Evolutionary conservation across 37 sponge, comb jelly and placozoan genomes (phyloP), one percentile per base, ranked within the genome.

Genomic region (Haliclona indistincta): DNA sequence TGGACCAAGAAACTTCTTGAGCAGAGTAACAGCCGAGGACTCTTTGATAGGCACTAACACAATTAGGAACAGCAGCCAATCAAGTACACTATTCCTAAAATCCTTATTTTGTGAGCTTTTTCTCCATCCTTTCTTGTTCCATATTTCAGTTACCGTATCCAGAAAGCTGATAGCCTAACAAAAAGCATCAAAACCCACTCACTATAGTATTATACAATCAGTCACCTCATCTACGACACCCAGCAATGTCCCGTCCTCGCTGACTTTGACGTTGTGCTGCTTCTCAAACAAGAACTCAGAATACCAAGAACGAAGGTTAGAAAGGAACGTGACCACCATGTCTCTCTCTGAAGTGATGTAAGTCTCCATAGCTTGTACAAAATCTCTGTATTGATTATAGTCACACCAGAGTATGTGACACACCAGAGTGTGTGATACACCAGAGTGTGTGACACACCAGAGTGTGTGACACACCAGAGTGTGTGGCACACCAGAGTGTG

Each of bases 151-250:
- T 47, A 70, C 29, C 28, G 30, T 38, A 2, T 70, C 71, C 44
- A 70, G 30, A 70, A 70, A 70, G 11, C 1, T 4, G 44, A 70
- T 45, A 70, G 47, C 71, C 71, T 70, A 47, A 8, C n/a, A 23
- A 36, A 43, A 26, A 61, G 76, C 26, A 58, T 58, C 6, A 25
- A 58, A n/a, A 58, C 25, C 60, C 13, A 8, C n/a, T 11, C 7
- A 11, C 11, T 11, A n/a, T 58, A 58, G 60, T 20, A 25, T 25
- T 58, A n/a, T 58, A 58, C 22, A n/a, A 58, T 20, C 26, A n/a
- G 6, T 58, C n/a, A 58, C 60, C 28, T 58, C 60, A n/a, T 58
- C 60, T 25, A 58, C n/a, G 26, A 58, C 60, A 25, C 60, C 60
- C 22, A 58, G 13, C n/a, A 58, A 6, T 25, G 60, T 58, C n/a